A percentile compares a stretch with the other conserved stretches of the same genome.
Evolutionary conservation across 2,113 vertebrate species (phyloP).

Genomic region (Ceyx margarethae): DNA sequence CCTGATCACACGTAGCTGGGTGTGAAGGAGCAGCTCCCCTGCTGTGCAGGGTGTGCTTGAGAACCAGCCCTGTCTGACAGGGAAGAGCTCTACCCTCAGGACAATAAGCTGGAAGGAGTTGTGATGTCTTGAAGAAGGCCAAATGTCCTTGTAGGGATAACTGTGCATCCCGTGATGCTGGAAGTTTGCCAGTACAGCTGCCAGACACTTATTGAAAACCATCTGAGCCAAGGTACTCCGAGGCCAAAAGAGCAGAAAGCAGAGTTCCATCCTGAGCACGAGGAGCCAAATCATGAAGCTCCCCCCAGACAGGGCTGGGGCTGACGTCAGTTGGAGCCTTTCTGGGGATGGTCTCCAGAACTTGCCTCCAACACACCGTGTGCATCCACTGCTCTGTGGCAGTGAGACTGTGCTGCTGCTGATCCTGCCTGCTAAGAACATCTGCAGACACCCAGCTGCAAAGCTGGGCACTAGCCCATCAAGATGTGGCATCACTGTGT

Average conservation of each 20-base stretch:
- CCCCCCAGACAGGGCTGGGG: too few species aligned
- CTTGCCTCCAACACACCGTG: neutral
- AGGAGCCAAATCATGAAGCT: neutral
- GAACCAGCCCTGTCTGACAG: conserved; percentile 6
- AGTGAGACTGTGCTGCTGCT: neutral
- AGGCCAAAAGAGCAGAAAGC: conserved; percentile 43
- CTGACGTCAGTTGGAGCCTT: neutral
- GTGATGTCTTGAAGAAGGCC: neutral
- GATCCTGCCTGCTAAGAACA: neutral
- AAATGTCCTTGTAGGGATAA: conserved; percentile 55
- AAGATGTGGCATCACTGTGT: neutral
- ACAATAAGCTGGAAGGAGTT: conserved; percentile 54
- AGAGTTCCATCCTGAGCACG: conserved; percentile 19
- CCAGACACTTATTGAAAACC: conserved; percentile 62
- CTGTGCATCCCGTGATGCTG: conserved; percentile 5
- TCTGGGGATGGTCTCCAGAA: neutral
- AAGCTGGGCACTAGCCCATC: neutral
- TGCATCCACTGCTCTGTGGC: neutral
- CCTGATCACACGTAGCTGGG: neutral
- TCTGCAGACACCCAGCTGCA: neutral
- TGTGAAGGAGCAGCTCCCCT: neutral
- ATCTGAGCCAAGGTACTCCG: conserved; percentile 34
- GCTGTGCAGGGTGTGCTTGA: neutral
- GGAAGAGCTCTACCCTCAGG: neutral
- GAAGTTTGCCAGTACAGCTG: conserved; percentile 48